Evolutionary conservation across 2,888 invertebrate species (phyloP), one percentile per base, ranked within the genome.

Genomic region (Eupithecia centaureata): DNA sequence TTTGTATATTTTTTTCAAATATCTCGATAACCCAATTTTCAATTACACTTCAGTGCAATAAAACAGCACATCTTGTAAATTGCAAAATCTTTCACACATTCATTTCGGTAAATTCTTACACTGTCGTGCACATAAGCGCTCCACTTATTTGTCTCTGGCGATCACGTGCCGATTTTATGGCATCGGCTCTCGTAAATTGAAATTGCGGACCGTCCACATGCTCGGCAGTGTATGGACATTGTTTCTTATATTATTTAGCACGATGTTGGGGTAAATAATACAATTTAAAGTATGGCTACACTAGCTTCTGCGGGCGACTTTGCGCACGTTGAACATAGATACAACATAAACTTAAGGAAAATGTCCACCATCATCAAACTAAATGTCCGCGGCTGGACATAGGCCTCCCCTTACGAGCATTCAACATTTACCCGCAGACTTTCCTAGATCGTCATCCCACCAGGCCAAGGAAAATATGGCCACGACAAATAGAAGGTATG

Each of bases 111-210:
- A 73, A 71, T 74, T 71, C 74, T 65, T 72, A 68, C 69, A 75
- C 73, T 76, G 68, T 72, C 73, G 66, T 75, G 73, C 80, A 87
- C 85, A 86, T 84, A 83, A 87, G 81, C 84, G 83, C 79, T 81
- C 85, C 83, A 85, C 83, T 88, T 91, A 90, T 90, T 89, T 91
- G 91, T 90, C 88, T 85, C 83, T 74, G 76, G 81, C 82, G 87
- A 87, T 89, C 92, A 92, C 92, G 92, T 91, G 87, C 92, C 87
- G 83, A 86, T 91, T 92, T 92, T 92, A 92, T 92, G 84, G 92
- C 88, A 80, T 84, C 78, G 82, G 79, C 82, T 86, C 84, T 87
- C 89, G 89, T 91, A 91, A 91, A 91, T 91, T 91, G 91, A 92
- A 89, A 90, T 90, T 86, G 90, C 86, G 82, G 80, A 76, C 79